Evolutionary conservation across 2,113 vertebrate species (phyloP), one percentile per base, ranked within the genome.

Genomic region (Oriolus oriolus): DNA sequence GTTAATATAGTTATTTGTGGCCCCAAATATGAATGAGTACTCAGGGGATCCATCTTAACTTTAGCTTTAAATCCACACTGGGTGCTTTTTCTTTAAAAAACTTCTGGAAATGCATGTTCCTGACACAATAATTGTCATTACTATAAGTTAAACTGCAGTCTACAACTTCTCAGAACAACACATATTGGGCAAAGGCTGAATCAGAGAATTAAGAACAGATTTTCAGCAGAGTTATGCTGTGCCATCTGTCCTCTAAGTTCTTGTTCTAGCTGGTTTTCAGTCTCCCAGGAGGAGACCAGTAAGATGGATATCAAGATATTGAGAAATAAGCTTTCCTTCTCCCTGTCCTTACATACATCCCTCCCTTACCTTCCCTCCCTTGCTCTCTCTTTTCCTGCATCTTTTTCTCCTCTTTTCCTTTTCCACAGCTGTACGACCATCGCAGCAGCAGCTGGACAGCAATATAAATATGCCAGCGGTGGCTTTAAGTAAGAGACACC

Each of bases 231-330:
- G 60, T 78, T 90, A 44, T 64, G n/a, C n/a, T 82, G 14, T 50
- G 79, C 92, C 78, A 83, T 94, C 92, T 95, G 95, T 94, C 82
- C 57, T 89, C 78, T 69, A 56, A 80, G 42, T 57, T 92, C 47
- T 73, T 82, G 33, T 75, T 94, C 47, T 85, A 82, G 27, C 42
- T 69, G 64, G 42, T 91, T 91, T 83, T 87, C 89, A 76, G 39
- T 76, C n/a, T 89, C 54, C 13, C 18, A 80, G 52, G 11, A 94
- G 49, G 23, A 89, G 33, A 73, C 5, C 33, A 42, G n/a, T 47
- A 79, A 89, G 45, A 70, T 50, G 22, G 26, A 53, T 86, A 60
- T 18, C 16, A 81, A 56, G 28, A 52, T 18, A 69, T 1, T 0
- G 1, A 75, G 56, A 93, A 82, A 84, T 17, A 50, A 50, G 7